These are phyloP conservation scores for Carassius gibelio DNA, from an alignment of 2,113 vertebrate species.

Conservation along the genomic window DNA sequence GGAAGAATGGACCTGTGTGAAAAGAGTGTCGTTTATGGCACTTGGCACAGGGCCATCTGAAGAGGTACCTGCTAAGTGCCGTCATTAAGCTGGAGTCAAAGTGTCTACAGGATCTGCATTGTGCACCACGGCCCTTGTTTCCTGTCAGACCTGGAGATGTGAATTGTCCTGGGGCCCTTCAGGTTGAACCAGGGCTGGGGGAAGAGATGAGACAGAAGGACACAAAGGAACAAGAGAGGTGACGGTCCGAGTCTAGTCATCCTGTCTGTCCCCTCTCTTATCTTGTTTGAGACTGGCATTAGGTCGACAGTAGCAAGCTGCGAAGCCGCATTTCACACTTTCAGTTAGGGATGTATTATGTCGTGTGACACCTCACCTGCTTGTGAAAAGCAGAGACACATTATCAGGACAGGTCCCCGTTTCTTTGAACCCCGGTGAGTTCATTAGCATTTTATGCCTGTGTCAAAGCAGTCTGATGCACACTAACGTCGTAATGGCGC, in stretches of 20 bases:
- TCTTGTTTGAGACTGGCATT: conserved; percentile 29
- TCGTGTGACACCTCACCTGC: conserved; percentile 41
- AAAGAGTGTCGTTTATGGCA: conserved; percentile 41
- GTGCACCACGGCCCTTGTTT: conserved; percentile 51
- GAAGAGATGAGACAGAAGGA: conserved; percentile 15
- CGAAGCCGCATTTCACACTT: conserved; percentile 47
- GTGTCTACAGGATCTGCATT: conserved; percentile 59
- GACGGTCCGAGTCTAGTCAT: conserved; percentile 49
- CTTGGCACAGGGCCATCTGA: conserved; percentile 37
- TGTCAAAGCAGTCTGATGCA: conserved; percentile 39
- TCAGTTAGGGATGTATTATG: conserved; percentile 47
- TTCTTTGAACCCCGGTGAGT: conserved; percentile 50
- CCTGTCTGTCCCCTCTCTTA: conserved; percentile 41
- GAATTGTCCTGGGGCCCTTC: conserved; percentile 50
- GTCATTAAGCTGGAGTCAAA: conserved; percentile 64
- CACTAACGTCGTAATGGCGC: conserved; percentile 45
- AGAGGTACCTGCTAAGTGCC: conserved; percentile 61
- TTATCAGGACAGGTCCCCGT: conserved; percentile 39
- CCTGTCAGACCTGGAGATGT: conserved; percentile 58
- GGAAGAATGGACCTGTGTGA: conserved; percentile 16
- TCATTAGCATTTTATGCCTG: conserved; percentile 60
- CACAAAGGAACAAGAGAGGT: conserved; percentile 32
- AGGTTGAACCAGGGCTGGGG: conserved; percentile 30
- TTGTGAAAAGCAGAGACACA: conserved; percentile 48
- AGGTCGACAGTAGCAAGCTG: conserved; percentile 48